Conservation (phyloP, 2,113 vertebrate species). For the Helogale parvula region DNA sequence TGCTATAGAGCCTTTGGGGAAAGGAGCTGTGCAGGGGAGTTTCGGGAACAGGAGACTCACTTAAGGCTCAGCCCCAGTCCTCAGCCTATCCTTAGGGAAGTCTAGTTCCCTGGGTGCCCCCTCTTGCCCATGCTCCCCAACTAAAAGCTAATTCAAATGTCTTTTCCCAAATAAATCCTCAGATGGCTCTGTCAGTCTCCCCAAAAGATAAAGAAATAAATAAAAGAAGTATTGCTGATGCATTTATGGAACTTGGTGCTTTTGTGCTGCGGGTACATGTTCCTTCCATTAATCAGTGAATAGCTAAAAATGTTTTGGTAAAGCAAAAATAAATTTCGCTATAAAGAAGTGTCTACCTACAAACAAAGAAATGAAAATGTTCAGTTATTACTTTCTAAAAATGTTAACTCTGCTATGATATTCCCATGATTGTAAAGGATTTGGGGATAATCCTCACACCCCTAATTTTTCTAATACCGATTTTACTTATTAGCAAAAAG, state of each 20-base stretch:
- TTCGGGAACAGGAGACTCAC: neutral
- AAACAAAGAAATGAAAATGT: neutral
- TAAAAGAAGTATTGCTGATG: neutral
- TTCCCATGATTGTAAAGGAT: neutral
- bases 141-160: neutral
- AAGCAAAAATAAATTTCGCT: conserved; percentile 21
- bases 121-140: neutral
- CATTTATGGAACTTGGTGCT: neutral
- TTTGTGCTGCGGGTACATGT: neutral
- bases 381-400: neutral
- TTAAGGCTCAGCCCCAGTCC: neutral
- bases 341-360: neutral
- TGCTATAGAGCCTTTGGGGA: neutral
- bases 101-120: neutral
- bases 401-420: neutral
- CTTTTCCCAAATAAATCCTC: neutral
- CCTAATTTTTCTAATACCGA: neutral
- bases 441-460: neutral
- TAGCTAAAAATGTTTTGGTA: neutral
- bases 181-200: neutral
- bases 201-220: neutral
- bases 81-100: neutral
- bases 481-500: neutral
- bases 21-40: neutral
- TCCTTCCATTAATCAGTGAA: neutral